A percentile compares a stretch with the other conserved stretches of the same genome.
These are phyloP conservation scores for Carcharodon carcharias DNA, from an alignment of 2,797 vertebrate species.

Conservation along the genomic window DNA sequence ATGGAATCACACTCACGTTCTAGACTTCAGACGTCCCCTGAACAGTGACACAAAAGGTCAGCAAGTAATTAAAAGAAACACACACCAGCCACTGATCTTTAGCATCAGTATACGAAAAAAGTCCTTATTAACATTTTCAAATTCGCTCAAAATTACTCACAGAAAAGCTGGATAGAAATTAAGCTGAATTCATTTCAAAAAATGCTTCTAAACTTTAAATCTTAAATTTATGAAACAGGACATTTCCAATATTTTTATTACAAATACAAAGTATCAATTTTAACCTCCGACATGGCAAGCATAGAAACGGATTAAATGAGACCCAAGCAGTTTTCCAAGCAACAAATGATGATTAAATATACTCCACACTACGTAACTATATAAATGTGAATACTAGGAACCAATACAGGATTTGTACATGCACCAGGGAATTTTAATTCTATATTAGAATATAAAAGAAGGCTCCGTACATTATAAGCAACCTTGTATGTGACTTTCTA, in stretches of 20 bases:
- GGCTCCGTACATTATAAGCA: not conserved
- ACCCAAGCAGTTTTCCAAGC: not conserved
- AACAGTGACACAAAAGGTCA: too few species aligned
- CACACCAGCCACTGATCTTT: too few species aligned
- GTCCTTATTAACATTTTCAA: too few species aligned
- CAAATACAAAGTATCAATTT: not conserved
- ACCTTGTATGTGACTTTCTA: constrained; percentile 3
- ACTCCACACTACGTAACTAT: not conserved
- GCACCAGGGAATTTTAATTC: not conserved
- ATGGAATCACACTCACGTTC: too few species aligned
- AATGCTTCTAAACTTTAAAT: too few species aligned
- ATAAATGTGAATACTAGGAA: not conserved
- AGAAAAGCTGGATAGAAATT: not conserved
- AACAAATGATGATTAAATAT: not conserved
- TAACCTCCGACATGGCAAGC: not conserved
- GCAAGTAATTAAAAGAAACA: too few species aligned
- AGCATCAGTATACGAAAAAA: too few species aligned
- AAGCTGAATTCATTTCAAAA: not conserved
- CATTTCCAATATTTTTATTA: not conserved
- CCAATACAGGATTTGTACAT: not conserved
- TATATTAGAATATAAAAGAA: not conserved
- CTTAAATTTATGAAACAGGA: not conserved
- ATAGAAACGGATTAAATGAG: not conserved
- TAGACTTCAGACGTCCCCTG: too few species aligned
- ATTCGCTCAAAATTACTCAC: not conserved